These are phyloP conservation scores for Goniozus legneri DNA, from an alignment of 1,140 invertebrate species.

Conservation along the genomic window DNA sequence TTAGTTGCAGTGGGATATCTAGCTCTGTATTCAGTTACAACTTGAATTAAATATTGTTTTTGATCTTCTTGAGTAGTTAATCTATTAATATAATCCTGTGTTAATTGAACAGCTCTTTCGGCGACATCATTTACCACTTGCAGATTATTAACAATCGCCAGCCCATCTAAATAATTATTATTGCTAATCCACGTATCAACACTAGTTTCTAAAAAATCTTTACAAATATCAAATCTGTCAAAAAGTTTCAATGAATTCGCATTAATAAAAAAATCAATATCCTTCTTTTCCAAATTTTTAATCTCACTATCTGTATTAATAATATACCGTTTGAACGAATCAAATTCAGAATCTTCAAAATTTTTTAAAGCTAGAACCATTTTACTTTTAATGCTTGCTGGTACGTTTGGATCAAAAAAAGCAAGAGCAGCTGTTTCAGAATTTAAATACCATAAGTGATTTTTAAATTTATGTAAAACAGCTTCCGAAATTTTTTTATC, in stretches of 20 bases:
- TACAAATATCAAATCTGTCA: constrained; percentile 1
- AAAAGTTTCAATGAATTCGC: not conserved
- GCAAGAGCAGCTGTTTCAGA: constrained; percentile 26
- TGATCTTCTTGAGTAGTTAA: constrained; percentile 3
- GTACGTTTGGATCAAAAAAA: constrained; percentile 33
- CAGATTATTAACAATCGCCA: constrained; percentile 4
- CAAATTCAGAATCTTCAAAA: not conserved
- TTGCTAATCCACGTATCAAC: not conserved
- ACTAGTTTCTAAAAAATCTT: constrained; percentile 2
- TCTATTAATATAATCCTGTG: constrained; percentile 1
- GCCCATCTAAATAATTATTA: constrained; percentile 1
- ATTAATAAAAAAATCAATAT: constrained; percentile 4
- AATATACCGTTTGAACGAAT: not conserved
- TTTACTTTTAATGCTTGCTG: constrained; percentile 21
- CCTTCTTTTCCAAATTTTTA: constrained; percentile 2
- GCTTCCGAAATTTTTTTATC: constrained; percentile 21
- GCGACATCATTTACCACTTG: constrained; percentile 1
- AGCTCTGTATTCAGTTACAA: constrained; percentile 5
- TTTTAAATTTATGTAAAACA: constrained; percentile 26
- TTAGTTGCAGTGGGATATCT: constrained; percentile 4
- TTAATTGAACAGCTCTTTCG: constrained; percentile 6
- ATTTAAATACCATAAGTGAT: constrained; percentile 35
- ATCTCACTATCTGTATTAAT: not conserved
- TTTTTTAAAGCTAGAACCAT: constrained; percentile 12
- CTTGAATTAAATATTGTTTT: constrained; percentile 5